Evolutionary conservation across 2,888 invertebrate genomes (phyloP).

Genomic region (Calameuta pallipes): DNA sequence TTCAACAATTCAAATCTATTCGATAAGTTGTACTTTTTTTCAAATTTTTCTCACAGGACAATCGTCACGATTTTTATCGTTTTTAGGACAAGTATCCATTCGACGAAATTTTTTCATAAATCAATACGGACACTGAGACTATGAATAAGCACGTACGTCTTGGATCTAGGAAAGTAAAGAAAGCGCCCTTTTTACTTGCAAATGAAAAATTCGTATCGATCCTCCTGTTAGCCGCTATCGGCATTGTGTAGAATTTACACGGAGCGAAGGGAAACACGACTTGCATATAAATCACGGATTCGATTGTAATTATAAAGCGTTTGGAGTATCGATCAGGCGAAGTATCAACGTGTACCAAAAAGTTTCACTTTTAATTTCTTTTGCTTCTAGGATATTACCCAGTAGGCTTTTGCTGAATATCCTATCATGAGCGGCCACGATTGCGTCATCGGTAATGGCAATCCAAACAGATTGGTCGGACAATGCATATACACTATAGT

Average conservation of each 20-base stretch:
- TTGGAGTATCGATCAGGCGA: background rate
- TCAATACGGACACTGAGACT: background rate
- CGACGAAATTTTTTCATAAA: background rate
- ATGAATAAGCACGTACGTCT: background rate
- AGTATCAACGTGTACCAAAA: background rate
- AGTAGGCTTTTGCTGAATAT: background rate
- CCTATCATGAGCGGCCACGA: background rate
- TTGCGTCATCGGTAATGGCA: background rate
- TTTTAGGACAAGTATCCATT: background rate
- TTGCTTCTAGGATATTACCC: background rate
- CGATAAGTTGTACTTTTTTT: background rate
- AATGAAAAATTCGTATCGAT: background rate
- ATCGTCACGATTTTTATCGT: background rate
- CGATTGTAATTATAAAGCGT: background rate
- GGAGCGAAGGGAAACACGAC: background rate
- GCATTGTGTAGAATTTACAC: background rate
- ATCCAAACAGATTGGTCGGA: background rate
- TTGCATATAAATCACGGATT: background rate
- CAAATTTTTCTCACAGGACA: background rate
- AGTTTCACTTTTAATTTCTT: slow-evolving; percentile 16
- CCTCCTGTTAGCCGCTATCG: background rate
- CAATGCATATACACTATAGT: background rate
- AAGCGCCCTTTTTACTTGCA: background rate
- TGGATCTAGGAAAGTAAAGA: background rate
- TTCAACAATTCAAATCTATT: background rate